Base-by-base conservation (phyloP, 2,888 invertebrate species). In the Rosalia funebris region DNA sequence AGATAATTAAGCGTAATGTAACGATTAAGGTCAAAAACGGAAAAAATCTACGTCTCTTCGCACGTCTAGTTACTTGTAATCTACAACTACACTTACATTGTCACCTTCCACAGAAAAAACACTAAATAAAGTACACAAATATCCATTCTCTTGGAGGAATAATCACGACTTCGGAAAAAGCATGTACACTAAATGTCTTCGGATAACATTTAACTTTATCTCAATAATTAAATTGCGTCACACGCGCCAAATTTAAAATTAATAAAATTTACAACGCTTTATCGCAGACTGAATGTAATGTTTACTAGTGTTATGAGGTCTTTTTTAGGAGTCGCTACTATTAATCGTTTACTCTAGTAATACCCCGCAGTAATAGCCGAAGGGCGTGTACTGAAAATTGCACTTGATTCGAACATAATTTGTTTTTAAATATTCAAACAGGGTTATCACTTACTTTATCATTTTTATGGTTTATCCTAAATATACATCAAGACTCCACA, bases 211-310 rank as follows among this genome's bases (percentile, higher is more conserved):
- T 70, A 66, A 72, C 68, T 74, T 65, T 75, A 77, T 75, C 75
- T 58, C 39, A 10, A 3, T 61, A 64, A 66, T 56, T 25, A 3
- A 7, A 57, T 71, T 75, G 68, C 75, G 76, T 77, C 75, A 75
- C 65, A 63, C 72, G 75, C 75, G 75, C 74, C 73, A 75, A 74
- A 75, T 77, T 77, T 67, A 63, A 76, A 76, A 62, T 60, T n/a
- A n/a, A n/a, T n/a, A 63, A 62, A 62, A 44, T 62, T 55, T 57
- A 52, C 46, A 50, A 57, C 47, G 12, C 42, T 45, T 45, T 53
- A 54, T 54, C 45, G 46, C 56, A 37, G 32, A 16, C 45, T 42
- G 12, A 34, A 36, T 54, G 54, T 54, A 46, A 34, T 34, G 36
- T 36, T 37, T 20, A 50, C 37, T 48, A 37, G n/a, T 25, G 25